phyloP scores from a whole-genome alignment of 2,888 invertebrate genomes.

The Plebejus anna region DNA sequence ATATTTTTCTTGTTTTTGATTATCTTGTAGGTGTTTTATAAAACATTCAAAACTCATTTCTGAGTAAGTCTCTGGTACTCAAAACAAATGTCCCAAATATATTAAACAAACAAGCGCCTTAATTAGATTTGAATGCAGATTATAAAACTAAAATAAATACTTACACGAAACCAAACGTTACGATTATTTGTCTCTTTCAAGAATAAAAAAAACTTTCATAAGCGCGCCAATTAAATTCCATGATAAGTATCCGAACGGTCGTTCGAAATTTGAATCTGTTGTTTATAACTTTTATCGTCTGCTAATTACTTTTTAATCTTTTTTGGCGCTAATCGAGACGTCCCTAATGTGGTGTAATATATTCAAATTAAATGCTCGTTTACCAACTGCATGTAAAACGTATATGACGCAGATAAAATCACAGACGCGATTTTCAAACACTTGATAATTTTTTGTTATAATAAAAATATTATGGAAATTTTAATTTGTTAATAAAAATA shows the following conservation, averaged over 20 bases:
- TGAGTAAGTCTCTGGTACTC: not conserved
- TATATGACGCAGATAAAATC: not conserved
- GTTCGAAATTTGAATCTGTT: slow-evolving; percentile 17
- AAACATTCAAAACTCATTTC: not conserved
- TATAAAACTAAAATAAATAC: not conserved
- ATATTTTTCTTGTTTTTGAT: not conserved
- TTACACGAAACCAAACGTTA: slow-evolving; percentile 16
- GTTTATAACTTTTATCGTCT: slow-evolving; percentile 20
- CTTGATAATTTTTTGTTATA: not conserved
- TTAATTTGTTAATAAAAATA: not conserved
- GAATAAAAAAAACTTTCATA: not conserved
- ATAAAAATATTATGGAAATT: not conserved
- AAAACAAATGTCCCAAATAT: slow-evolving; percentile 7
- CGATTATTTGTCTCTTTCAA: slow-evolving; percentile 19
- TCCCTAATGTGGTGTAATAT: slow-evolving; percentile 9
- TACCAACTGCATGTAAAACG: not conserved
- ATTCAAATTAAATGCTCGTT: slow-evolving; percentile 12
- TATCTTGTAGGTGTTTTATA: not conserved
- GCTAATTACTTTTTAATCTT: slow-evolving; percentile 25
- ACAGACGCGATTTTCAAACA: not conserved
- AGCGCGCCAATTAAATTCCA: not conserved
- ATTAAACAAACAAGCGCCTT: slow-evolving; percentile 16
- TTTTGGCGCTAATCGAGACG: slow-evolving; percentile 27
- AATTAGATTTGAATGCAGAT: slow-evolving; percentile 1
- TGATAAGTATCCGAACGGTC: slow-evolving; percentile 13